Conservation (phyloP, 2,113 vertebrate species). For the Casuarius casuarius region DNA sequence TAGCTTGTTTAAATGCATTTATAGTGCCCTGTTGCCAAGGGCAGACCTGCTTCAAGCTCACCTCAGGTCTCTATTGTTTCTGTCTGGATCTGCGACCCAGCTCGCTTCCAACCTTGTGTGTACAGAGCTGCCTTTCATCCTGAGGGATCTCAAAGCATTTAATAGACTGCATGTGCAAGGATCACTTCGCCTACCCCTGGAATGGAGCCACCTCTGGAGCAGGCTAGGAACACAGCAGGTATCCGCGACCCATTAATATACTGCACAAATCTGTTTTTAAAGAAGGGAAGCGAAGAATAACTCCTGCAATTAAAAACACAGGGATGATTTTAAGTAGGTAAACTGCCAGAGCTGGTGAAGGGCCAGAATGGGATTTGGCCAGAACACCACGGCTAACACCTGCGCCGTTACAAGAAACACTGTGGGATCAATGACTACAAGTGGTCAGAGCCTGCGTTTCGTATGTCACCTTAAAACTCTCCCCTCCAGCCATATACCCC, state of each 20-base stretch:
- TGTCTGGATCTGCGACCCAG: neutral
- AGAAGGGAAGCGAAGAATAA: neutral
- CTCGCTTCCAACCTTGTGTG: neutral
- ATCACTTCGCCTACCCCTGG: accelerated
- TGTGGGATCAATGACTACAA: accelerated
- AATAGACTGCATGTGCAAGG: accelerated
- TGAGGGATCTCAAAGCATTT: neutral
- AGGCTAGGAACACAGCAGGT: neutral
- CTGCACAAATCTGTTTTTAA: neutral
- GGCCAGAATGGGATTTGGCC: constrained; percentile 17
- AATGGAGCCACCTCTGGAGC: neutral
- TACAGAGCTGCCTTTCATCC: neutral
- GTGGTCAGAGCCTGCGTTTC: neutral
- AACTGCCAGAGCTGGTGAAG: neutral
- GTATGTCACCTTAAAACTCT: neutral
- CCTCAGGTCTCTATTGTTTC: neutral
- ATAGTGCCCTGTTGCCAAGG: accelerated
- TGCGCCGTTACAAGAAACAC: neutral
- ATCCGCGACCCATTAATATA: neutral
- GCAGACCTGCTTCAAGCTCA: neutral
- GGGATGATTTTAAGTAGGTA: neutral
- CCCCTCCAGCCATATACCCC: accelerated
- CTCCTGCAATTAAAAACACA: neutral
- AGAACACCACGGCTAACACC: neutral
- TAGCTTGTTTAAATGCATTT: neutral